Conservation (phyloP, 2,797 vertebrate genomes). For the Labroides dimidiatus region DNA sequence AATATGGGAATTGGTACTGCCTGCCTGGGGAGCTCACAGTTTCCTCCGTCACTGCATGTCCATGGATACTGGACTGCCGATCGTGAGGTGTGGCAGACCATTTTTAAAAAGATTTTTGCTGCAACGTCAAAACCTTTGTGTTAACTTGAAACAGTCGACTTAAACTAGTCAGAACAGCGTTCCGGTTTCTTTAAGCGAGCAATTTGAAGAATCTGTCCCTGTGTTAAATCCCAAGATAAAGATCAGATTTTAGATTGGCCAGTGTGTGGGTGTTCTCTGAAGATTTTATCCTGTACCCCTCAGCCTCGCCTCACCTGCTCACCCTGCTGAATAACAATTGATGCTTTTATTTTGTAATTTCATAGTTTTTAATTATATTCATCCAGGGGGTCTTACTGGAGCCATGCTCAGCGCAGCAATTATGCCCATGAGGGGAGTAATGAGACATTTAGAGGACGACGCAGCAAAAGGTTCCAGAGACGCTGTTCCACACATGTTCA, state of each 20-base stretch:
- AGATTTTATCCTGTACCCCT: slow-evolving; percentile 7
- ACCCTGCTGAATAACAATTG: slow-evolving; percentile 40
- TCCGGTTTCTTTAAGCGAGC: not conserved
- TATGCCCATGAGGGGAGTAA: slow-evolving; percentile 58
- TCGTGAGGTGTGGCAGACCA: no score
- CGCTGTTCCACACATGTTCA: slow-evolving; percentile 26
- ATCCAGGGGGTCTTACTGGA: slow-evolving; percentile 44
- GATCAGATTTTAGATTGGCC: slow-evolving; percentile 1
- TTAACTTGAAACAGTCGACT: no score
- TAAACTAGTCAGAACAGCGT: no score
- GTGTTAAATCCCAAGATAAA: not conserved
- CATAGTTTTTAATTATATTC: slow-evolving; percentile 63
- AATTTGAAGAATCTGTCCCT: not conserved
- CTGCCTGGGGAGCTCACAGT: no score
- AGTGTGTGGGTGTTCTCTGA: slow-evolving; percentile 12
- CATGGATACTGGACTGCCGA: no score
- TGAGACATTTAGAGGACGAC: slow-evolving; percentile 69
- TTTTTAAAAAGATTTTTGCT: not conserved
- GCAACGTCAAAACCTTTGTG: not conserved
- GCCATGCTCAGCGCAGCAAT: slow-evolving; percentile 54
- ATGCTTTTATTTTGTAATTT: slow-evolving; percentile 59
- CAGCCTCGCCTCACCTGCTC: slow-evolving; percentile 31
- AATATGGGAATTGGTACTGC: no score
- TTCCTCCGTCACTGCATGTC: no score
- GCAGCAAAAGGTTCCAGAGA: slow-evolving; percentile 47